Base-by-base conservation (phyloP, 92 coral and sea anemone species). In the Zoanthus sociatus region DNA sequence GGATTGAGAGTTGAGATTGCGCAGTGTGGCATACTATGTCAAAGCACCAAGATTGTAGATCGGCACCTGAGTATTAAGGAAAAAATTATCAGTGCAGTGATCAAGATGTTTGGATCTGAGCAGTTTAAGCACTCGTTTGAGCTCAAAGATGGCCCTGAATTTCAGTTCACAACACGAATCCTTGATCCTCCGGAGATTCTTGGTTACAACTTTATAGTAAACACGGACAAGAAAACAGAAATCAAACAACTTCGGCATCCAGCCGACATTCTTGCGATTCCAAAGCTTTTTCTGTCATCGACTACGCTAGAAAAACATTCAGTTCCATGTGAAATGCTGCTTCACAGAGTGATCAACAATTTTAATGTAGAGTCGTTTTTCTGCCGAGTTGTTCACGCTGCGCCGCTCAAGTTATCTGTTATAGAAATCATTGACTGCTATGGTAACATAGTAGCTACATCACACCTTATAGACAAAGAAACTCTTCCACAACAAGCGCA, bases 381-480 rank as follows among this genome's bases (percentile, higher is more conserved):
- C 85, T 81, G 85, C 46, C 85, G 78, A 73, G 92, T 90, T 69
- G 77, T 86, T 16, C 92, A 90, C 71, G 77, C 89, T 0, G 86
- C 88, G 26, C 87, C 78, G 21, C 71, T 88, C 83, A 56, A 85
- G 63, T 75, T 90, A 50, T 85, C 89, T 31, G 83, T 84, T 33
- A 86, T 90, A 47, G 92, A 90, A 60, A 48, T 90, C 1, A 44
- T 78, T 51, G 89, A 90, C 71, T 77, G 84, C 79, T 72, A 90
- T 53, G 92, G 86, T 21, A 78, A 78, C 71, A 54, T 90, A 15
- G 83, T 90, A n/a, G 92, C 92, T 3, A 90, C 92, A 8, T 87
- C 92, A 21, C 92, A 86, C 74, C 70, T 88, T 15, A 86, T 90
- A 7, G 90, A 87, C 51, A 78, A 78, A 32, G 88, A 90, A 78